A percentile compares a stretch with the other conserved stretches of the same genome.
These are phyloP conservation scores for Ardeotis arabs DNA, from an alignment of 2,113 vertebrate species.

Conservation along the genomic window DNA sequence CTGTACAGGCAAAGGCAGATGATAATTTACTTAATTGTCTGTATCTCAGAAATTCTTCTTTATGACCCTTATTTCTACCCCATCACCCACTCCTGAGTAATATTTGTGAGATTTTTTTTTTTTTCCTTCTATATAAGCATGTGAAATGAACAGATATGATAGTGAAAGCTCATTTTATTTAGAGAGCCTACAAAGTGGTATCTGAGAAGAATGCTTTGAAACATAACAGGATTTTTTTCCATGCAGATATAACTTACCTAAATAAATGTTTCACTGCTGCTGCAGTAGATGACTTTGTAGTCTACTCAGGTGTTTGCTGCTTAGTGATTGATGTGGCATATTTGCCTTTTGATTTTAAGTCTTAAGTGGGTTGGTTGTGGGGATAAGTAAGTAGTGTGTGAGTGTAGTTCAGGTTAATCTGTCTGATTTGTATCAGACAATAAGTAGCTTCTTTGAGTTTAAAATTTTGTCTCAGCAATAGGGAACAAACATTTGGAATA, in stretches of 20 bases:
- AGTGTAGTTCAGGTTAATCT: not conserved
- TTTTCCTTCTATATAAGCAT: not conserved
- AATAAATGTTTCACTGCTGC: not conserved
- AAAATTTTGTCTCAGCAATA: not conserved
- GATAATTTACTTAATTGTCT: not conserved
- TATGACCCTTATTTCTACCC: not conserved
- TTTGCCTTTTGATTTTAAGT: not conserved
- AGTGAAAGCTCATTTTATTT: not conserved
- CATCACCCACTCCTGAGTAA: not conserved
- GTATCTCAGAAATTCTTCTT: not conserved
- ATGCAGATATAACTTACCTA: not conserved
- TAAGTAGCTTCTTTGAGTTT: not conserved
- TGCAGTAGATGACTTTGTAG: not conserved
- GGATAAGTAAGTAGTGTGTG: not conserved
- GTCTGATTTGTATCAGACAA: not conserved
- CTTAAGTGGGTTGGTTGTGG: not conserved
- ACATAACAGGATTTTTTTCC: not conserved
- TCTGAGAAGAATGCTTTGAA: not conserved
- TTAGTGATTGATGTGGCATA: not conserved
- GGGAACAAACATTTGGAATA: not conserved
- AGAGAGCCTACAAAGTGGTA: not conserved
- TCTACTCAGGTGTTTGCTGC: not conserved
- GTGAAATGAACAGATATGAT: not conserved
- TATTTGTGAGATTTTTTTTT: fast-evolving
- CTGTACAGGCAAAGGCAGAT: not conserved